Percentiles rank a stretch among this genome's conserved stretches.
phyloP scores from a whole-genome alignment of 2,113 vertebrate genomes.

The Bucco capensis region DNA sequence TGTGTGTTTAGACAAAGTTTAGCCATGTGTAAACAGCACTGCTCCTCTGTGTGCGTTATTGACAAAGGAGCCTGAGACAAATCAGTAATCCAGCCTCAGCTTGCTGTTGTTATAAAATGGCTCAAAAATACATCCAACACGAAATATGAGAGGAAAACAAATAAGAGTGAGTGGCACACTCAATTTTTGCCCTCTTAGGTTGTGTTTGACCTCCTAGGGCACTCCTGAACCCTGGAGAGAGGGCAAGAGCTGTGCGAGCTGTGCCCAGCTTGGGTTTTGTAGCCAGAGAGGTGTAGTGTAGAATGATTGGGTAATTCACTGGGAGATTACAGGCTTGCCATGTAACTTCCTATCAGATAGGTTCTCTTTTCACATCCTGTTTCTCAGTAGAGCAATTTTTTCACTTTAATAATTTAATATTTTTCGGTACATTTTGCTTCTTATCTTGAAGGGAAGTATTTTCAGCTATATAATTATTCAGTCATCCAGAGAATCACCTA shows the following conservation, averaged over 20 bases:
- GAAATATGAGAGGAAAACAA: neutral
- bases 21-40: neutral
- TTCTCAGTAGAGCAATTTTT: neutral
- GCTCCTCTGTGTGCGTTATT: neutral
- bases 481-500: neutral
- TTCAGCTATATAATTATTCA: neutral
- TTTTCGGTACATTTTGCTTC: neutral
- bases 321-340: neutral
- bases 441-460: neutral
- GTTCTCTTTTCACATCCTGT: neutral
- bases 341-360: neutral
- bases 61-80: neutral
- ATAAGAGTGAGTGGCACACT: neutral
- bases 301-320: neutral
- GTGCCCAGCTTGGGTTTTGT: rapidly evolving
- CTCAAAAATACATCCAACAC: neutral
- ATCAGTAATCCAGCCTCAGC: neutral
- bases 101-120: neutral
- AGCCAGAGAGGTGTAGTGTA: rapidly evolving
- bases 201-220: neutral
- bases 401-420: neutral
- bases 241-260: no score
- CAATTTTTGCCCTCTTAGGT: neutral
- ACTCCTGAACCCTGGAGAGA: rapidly evolving
- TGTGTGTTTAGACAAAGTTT: neutral